Evolutionary conservation across 2,888 invertebrate species (phyloP).

Genomic region (Amphipoea lucens): DNA sequence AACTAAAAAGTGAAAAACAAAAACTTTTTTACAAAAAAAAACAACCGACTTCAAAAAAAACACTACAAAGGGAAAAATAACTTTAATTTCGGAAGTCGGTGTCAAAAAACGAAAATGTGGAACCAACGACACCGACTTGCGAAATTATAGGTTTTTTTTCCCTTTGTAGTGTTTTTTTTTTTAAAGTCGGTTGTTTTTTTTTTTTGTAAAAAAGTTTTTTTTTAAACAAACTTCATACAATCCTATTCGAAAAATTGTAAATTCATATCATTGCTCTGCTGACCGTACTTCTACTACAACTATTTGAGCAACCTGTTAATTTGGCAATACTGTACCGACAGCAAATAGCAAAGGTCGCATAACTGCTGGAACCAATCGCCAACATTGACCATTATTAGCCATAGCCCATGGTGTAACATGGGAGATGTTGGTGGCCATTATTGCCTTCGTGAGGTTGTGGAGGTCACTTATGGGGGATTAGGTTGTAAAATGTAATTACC

Average conservation of each 20-base stretch:
- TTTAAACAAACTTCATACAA: background rate
- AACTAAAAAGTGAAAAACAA: no score
- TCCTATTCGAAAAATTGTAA: background rate
- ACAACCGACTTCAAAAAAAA: no score
- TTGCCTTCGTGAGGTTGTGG: constrained; percentile 34
- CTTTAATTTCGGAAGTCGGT: no score
- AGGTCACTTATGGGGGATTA: constrained; percentile 42
- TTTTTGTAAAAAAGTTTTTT: no score
- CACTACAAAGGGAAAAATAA: no score
- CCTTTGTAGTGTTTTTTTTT: no score
- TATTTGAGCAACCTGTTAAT: constrained; percentile 70
- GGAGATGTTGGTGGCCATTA: constrained; percentile 23
- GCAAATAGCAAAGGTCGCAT: constrained; percentile 72
- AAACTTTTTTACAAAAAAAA: no score
- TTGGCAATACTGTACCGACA: constrained; percentile 68
- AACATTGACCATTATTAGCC: constrained; percentile 45
- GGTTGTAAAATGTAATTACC: constrained; percentile 38
- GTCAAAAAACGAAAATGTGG: no score
- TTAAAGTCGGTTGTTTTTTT: no score
- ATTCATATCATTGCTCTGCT: constrained; percentile 36
- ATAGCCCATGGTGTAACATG: constrained; percentile 46
- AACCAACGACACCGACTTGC: no score
- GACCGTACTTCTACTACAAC: constrained; percentile 50
- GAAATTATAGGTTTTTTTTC: no score
- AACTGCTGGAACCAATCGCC: constrained; percentile 51